Evolutionary conservation across 2,888 invertebrate genomes (phyloP).

Genomic region (Lasiommata megera): DNA sequence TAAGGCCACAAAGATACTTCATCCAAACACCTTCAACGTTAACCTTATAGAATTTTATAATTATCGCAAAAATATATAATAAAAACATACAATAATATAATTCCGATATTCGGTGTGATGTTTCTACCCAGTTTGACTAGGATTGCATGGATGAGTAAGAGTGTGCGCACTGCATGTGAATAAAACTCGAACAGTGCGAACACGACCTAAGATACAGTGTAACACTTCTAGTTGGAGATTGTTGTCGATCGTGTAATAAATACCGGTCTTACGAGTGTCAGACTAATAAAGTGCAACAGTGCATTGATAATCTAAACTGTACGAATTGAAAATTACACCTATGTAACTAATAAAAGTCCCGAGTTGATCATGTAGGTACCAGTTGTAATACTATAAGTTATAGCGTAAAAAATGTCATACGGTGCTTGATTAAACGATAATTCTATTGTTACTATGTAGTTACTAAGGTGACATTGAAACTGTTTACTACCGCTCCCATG

Average conservation of each 20-base stretch:
- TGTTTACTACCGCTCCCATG: conserved; percentile 3
- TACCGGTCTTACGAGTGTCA: conserved; percentile 10
- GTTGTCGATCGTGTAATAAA: conserved; percentile 12
- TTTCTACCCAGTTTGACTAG: too few relatives aligned
- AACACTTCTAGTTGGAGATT: conserved; percentile 12
- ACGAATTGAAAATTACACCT: not conserved
- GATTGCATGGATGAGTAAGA: too few relatives aligned
- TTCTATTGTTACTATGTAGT: not conserved
- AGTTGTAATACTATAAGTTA: not conserved
- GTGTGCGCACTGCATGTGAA: not conserved
- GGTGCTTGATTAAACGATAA: not conserved
- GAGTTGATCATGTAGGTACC: not conserved
- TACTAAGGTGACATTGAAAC: conserved; percentile 1
- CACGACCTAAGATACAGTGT: not conserved
- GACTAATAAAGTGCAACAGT: not conserved
- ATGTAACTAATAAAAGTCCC: not conserved
- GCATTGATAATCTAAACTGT: not conserved
- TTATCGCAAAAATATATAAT: too few relatives aligned
- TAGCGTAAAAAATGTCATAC: not conserved
- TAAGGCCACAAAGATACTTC: too few relatives aligned
- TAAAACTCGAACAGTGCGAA: not conserved
- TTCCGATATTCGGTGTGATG: too few relatives aligned
- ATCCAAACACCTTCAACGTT: too few relatives aligned
- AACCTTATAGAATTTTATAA: too few relatives aligned
- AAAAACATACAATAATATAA: too few relatives aligned